Evolutionary conservation across 2,888 invertebrate species (phyloP).

Genomic region (Rhingia campestris): DNA sequence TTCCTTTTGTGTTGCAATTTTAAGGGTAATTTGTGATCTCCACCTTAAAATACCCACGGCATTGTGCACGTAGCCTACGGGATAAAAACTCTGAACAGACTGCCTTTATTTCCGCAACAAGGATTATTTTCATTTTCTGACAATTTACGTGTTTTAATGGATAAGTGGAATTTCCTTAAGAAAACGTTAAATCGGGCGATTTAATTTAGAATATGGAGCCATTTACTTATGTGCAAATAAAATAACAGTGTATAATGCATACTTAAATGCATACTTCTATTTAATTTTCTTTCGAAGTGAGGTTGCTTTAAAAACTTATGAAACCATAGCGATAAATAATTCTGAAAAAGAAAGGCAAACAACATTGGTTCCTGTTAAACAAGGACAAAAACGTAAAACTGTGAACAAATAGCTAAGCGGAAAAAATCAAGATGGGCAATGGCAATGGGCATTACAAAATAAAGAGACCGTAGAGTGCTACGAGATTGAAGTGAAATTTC

Average conservation of each 20-base stretch:
- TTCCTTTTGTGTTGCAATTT: conserved; percentile 67
- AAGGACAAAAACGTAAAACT: no score
- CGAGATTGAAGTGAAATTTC: no score
- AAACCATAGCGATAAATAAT: no score
- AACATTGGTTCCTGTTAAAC: no score
- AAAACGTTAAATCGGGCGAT: conserved; percentile 10
- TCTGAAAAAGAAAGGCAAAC: no score
- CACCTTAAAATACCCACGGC: conserved; percentile 58
- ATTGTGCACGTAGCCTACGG: conserved; percentile 48
- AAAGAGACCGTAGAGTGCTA: no score
- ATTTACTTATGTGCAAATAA: conserved; percentile 19
- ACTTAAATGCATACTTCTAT: not conserved
- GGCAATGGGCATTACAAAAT: no score
- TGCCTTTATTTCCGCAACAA: conserved; percentile 49
- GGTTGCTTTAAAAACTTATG: no score
- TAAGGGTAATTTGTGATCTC: conserved; percentile 68
- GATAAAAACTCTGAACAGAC: conserved; percentile 20
- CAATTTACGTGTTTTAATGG: conserved; percentile 13
- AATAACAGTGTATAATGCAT: not conserved
- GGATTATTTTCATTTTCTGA: conserved; percentile 1
- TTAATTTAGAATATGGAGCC: conserved; percentile 3
- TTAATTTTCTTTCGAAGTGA: not conserved
- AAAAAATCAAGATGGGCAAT: no score
- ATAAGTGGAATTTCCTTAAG: not conserved
- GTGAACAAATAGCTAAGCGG: no score